These are phyloP conservation scores for Streblospio benedicti DNA, from an alignment of 1,140 invertebrate species.

Conservation along the genomic window DNA sequence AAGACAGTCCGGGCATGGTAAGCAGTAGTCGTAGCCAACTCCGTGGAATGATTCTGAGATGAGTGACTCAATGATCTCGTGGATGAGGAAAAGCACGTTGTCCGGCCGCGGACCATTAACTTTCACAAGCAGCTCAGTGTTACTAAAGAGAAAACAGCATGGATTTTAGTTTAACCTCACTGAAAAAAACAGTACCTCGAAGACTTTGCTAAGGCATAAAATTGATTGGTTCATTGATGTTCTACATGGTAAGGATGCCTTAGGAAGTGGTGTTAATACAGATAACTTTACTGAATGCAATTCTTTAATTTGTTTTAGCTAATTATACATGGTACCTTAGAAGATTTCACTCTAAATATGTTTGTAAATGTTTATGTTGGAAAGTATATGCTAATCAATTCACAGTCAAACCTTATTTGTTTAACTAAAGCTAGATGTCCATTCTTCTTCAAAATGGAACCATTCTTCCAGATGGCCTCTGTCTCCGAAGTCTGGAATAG, in stretches of 20 bases:
- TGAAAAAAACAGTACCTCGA: too few species aligned
- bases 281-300: conserved; percentile 33
- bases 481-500: conserved; percentile 40
- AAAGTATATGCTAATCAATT: too few species aligned
- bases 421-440: conserved; percentile 37
- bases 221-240: conserved; percentile 28
- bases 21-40: conserved; percentile 13
- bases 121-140: conserved; percentile 6
- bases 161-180: conserved; percentile 7
- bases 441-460: conserved; percentile 41
- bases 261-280: conserved; percentile 41
- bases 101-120: conserved; percentile 13
- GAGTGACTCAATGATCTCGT: conserved; percentile 19
- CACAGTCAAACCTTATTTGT: too few species aligned
- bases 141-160: background rate
- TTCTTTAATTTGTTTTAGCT: too few species aligned
- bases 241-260: conserved; percentile 40
- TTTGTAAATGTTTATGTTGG: too few species aligned
- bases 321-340: too few species aligned
- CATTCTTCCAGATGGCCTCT: conserved; percentile 41
- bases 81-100: conserved; percentile 16
- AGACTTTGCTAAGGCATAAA: too few species aligned
- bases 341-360: too few species aligned
- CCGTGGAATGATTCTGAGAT: conserved; percentile 15
- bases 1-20: conserved; percentile 18